phyloP scores from a whole-genome alignment of 2,888 invertebrate species.

The Amblyteles armatorius region DNA sequence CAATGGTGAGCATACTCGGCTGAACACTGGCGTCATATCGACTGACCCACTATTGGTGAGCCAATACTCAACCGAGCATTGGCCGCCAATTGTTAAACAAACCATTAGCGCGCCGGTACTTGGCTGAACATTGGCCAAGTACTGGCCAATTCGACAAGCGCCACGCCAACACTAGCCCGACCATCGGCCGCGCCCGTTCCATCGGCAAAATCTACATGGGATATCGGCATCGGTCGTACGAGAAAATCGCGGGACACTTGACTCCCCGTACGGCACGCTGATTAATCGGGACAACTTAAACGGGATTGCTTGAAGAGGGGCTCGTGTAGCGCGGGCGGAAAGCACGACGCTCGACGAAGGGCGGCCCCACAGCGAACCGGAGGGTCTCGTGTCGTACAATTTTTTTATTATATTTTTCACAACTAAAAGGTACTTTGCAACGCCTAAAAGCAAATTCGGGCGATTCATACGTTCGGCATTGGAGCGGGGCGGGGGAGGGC shows the following conservation, averaged over 20 bases:
- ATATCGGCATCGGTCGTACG: background rate
- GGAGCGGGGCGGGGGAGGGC: conserved; percentile 40
- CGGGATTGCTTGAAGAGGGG: conserved; percentile 34
- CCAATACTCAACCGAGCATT: no score
- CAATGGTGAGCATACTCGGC: no score
- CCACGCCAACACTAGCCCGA: no score
- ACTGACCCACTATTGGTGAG: no score
- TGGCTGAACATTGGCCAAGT: no score
- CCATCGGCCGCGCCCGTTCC: no score
- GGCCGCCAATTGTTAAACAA: no score
- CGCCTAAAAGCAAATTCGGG: conserved; percentile 68
- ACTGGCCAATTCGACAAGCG: no score
- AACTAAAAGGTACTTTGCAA: conserved; percentile 68
- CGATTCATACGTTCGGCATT: conserved; percentile 66
- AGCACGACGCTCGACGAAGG: conserved; percentile 20
- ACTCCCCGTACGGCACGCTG: conserved; percentile 48
- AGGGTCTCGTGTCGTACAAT: conserved; percentile 35
- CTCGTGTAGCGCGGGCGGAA: conserved; percentile 11
- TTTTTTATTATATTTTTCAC: conserved; percentile 68
- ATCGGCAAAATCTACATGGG: background rate
- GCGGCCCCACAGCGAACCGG: background rate
- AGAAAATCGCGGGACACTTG: conserved; percentile 42
- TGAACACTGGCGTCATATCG: no score
- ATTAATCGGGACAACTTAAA: conserved; percentile 65
- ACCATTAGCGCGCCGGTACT: no score